These are phyloP conservation scores for Anoura caudifer DNA, from an alignment of 2,113 vertebrate genomes.

Conservation along the genomic window DNA sequence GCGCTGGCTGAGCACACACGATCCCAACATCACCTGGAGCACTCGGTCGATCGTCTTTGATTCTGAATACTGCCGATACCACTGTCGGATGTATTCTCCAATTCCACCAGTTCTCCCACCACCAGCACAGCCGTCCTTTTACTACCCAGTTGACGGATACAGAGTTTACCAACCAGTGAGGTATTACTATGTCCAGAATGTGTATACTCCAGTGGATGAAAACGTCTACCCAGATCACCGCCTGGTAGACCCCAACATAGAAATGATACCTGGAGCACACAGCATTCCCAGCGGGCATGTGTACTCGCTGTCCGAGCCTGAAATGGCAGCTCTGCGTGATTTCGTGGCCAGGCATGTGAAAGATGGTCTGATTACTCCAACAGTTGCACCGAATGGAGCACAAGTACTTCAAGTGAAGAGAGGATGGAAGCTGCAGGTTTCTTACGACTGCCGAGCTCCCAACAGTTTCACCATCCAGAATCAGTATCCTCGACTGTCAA, in stretches of 20 bases:
- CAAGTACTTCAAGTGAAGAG: slow-evolving; percentile 71
- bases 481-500: slow-evolving; percentile 62
- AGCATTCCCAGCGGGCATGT: slow-evolving; percentile 66
- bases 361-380: slow-evolving; percentile 64
- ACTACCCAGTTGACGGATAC: slow-evolving; percentile 45
- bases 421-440: slow-evolving; percentile 73
- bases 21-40: slow-evolving; percentile 74
- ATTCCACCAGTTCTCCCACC: slow-evolving; percentile 14
- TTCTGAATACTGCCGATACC: slow-evolving; percentile 68
- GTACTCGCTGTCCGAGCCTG: slow-evolving; percentile 61
- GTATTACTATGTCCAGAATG: slow-evolving; percentile 70
- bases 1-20: slow-evolving; percentile 71
- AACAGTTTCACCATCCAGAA: slow-evolving; percentile 64
- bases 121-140: not conserved
- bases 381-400: slow-evolving; percentile 54
- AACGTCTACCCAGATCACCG: slow-evolving; percentile 64
- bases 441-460: slow-evolving; percentile 61
- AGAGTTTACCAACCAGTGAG: slow-evolving; percentile 62
- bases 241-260: slow-evolving; percentile 49
- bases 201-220: slow-evolving; percentile 69
- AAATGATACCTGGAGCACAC: slow-evolving; percentile 70
- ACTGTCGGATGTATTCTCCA: slow-evolving; percentile 56
- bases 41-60: slow-evolving; percentile 63
- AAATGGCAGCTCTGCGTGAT: slow-evolving; percentile 71
- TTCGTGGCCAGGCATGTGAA: slow-evolving; percentile 71